Evolutionary conservation across 2,797 vertebrate genomes (phyloP).

Genomic region (Acanthopagrus latus): DNA sequence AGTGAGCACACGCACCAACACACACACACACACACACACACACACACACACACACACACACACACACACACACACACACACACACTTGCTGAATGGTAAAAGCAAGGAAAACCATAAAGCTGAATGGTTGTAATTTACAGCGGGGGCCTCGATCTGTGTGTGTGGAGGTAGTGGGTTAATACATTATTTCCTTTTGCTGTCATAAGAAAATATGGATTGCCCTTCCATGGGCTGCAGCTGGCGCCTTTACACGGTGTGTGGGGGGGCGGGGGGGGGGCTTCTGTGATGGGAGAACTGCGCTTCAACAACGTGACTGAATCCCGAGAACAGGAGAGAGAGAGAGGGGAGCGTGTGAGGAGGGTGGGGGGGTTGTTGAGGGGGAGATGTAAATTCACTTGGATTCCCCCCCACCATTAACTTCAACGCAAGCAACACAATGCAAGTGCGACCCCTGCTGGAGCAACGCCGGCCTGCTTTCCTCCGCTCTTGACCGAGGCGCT

Average conservation of each 20-base stretch:
- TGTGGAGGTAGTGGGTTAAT: slow-evolving; percentile 31
- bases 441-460: slow-evolving; percentile 84
- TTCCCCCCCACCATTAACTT: slow-evolving; percentile 77
- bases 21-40: not conserved
- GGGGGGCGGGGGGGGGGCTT: slow-evolving; percentile 11
- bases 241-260: slow-evolving; percentile 37
- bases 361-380: not conserved
- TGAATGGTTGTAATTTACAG: not conserved
- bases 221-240: slow-evolving; percentile 53
- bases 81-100: not conserved
- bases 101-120: not conserved
- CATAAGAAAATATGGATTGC: slow-evolving; percentile 59
- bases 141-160: slow-evolving; percentile 22
- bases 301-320: slow-evolving; percentile 84
- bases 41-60: not conserved
- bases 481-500: slow-evolving; percentile 43
- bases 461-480: not conserved
- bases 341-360: slow-evolving; percentile 10
- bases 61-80: not conserved
- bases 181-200: slow-evolving; percentile 56
- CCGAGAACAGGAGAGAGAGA: slow-evolving; percentile 58
- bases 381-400: slow-evolving; percentile 81
- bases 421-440: slow-evolving; percentile 75
- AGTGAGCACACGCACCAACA: not conserved
- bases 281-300: slow-evolving; percentile 66